Evolutionary conservation across 1,140 invertebrate species (phyloP).

Genomic region (Yoshiicerus persimilis): DNA sequence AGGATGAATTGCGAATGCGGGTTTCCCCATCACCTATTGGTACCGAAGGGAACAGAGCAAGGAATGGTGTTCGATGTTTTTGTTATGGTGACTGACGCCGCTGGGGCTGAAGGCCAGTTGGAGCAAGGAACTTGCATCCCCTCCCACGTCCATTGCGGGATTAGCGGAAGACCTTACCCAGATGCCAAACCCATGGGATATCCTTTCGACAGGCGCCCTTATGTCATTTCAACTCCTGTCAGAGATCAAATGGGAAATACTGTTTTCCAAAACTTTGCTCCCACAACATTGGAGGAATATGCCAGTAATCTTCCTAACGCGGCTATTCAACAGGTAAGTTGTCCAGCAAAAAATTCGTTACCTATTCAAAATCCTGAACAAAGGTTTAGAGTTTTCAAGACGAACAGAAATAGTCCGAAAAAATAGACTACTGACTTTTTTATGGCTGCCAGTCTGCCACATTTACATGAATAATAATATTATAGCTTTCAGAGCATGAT

Average conservation of each 20-base stretch:
- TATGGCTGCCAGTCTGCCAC: too few species aligned
- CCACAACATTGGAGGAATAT: neutral
- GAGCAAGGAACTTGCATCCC: constrained; percentile 54
- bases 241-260: neutral
- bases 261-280: neutral
- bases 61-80: constrained; percentile 51
- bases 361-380: too few species aligned
- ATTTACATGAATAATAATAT: too few species aligned
- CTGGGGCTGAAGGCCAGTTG: constrained; percentile 51
- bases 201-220: neutral
- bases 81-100: constrained; percentile 53
- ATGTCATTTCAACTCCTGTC: neutral
- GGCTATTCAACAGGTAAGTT: neutral
- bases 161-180: neutral
- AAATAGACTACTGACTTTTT: too few species aligned
- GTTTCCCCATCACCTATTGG: constrained; percentile 51
- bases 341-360: too few species aligned
- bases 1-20: constrained; percentile 43
- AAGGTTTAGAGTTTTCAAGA: too few species aligned
- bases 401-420: too few species aligned
- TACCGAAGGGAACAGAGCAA: constrained; percentile 48
- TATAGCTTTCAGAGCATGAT: too few species aligned
- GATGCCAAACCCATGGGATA: neutral
- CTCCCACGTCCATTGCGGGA: neutral
- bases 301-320: neutral